A percentile compares a stretch with the other conserved stretches of the same genome.
Evolutionary conservation across 2,797 vertebrate species (phyloP).

Genomic region (Antennarius maculatus): DNA sequence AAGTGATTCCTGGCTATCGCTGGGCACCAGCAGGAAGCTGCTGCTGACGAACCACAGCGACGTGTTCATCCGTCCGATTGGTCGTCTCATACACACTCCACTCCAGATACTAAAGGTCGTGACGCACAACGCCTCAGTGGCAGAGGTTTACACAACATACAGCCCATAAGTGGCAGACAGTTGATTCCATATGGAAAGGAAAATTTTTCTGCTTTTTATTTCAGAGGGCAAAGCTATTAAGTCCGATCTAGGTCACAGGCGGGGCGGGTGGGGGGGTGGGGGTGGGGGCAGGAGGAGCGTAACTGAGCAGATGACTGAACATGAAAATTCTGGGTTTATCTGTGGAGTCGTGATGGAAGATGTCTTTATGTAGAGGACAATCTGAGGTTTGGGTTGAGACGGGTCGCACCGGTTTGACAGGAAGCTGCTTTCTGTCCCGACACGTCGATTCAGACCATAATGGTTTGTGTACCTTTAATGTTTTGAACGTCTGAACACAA

Average conservation of each 20-base stretch:
- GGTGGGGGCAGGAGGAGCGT: neutral
- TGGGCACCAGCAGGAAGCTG: neutral
- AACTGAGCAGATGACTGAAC: slow-evolving; percentile 8
- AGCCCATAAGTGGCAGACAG: neutral
- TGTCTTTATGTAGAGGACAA: neutral
- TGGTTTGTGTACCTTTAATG: neutral
- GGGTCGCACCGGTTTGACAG: neutral
- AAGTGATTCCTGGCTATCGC: slow-evolving; percentile 1
- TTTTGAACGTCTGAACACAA: neutral
- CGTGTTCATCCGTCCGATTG: slow-evolving; percentile 1
- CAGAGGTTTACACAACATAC: slow-evolving; percentile 6
- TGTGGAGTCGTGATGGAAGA: neutral
- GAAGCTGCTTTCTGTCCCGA: neutral
- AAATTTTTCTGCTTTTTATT: slow-evolving; percentile 39
- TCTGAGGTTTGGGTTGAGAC: neutral
- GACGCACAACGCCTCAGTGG: neutral
- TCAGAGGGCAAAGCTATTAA: slow-evolving; percentile 39
- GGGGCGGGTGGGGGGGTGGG: neutral
- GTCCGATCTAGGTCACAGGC: slow-evolving; percentile 47
- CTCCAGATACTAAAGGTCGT: neutral
- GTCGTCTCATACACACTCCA: neutral
- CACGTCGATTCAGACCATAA: neutral
- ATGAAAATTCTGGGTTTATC: slow-evolving; percentile 22
- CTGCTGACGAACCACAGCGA: slow-evolving; percentile 1
- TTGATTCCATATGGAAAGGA: slow-evolving; percentile 8